A percentile compares a stretch with the other conserved stretches of the same genome.
phyloP scores from a whole-genome alignment of 2,113 vertebrate genomes.

The Fulmarus glacialis region DNA sequence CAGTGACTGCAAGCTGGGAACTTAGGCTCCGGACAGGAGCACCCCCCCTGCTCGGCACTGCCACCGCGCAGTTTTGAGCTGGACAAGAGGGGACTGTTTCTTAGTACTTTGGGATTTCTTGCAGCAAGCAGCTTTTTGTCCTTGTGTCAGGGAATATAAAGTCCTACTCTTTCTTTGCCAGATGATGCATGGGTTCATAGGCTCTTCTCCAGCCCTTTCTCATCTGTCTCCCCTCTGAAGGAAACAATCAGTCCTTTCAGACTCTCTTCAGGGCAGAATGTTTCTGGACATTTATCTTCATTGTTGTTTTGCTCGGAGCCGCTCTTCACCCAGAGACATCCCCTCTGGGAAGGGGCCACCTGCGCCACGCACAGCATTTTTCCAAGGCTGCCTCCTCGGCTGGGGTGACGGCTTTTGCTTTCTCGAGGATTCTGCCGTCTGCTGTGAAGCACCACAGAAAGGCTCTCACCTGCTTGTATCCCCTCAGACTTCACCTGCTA shows the following conservation, averaged over 20 bases:
- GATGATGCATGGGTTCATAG: rapidly evolving
- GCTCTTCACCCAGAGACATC: not conserved
- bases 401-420: too few species aligned
- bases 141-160: not conserved
- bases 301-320: not conserved
- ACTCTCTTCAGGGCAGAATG: not conserved
- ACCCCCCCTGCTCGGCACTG: not conserved
- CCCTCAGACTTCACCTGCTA: not conserved
- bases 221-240: not conserved
- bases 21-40: rapidly evolving
- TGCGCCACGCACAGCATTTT: rapidly evolving
- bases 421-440: not conserved
- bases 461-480: not conserved
- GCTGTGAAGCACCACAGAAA: not conserved
- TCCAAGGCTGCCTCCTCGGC: not conserved
- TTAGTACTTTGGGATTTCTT: not conserved
- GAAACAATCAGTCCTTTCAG: not conserved
- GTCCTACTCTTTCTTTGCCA: not conserved
- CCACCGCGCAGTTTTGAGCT: rapidly evolving
- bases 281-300: not conserved
- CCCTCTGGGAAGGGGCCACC: not conserved
- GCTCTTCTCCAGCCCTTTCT: not conserved
- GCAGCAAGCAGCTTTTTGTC: not conserved
- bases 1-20: not conserved
- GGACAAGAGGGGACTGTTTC: not conserved